These are phyloP conservation scores for Cactoblastis cactorum DNA, from an alignment of 2,888 invertebrate genomes.

Conservation along the genomic window DNA sequence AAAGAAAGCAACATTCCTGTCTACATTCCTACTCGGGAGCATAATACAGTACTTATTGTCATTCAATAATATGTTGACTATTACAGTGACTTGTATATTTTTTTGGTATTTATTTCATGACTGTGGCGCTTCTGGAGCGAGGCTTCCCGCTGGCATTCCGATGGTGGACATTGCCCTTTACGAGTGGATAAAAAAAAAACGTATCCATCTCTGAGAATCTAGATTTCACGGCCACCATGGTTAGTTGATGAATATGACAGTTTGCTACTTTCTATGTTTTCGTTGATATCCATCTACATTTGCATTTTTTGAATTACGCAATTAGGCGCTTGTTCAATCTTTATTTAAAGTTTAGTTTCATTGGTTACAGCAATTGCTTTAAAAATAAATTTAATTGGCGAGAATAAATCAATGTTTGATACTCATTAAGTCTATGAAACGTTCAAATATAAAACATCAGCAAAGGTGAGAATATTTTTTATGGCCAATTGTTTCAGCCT, in stretches of 20 bases:
- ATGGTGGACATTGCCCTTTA: conserved; percentile 36
- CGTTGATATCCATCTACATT: neutral
- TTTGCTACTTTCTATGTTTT: neutral
- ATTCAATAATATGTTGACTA: conserved; percentile 41
- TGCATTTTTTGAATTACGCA: neutral
- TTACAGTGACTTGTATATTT: conserved; percentile 50
- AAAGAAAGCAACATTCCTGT: conserved; percentile 42
- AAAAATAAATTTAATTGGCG: conserved; percentile 23
- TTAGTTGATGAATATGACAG: neutral
- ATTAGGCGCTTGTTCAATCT: neutral
- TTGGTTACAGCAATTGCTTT: neutral
- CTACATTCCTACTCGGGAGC: conserved; percentile 28
- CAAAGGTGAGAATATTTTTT: conserved; percentile 42
- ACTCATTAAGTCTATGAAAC: conserved; percentile 28
- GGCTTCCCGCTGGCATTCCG: conserved; percentile 32
- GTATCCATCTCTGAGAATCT: conserved; percentile 17
- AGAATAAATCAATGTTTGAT: conserved; percentile 29
- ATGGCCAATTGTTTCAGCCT: conserved; percentile 26
- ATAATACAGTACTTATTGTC: conserved; percentile 19
- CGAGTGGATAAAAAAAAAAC: conserved; percentile 19
- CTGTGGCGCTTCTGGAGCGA: conserved; percentile 19
- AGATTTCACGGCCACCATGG: conserved; percentile 5
- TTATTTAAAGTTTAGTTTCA: neutral
- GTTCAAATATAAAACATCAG: conserved; percentile 30
- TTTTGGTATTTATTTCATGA: conserved; percentile 27